These are phyloP conservation scores for Capitella teleta DNA, from an alignment of 1,140 invertebrate genomes.

Conservation along the genomic window DNA sequence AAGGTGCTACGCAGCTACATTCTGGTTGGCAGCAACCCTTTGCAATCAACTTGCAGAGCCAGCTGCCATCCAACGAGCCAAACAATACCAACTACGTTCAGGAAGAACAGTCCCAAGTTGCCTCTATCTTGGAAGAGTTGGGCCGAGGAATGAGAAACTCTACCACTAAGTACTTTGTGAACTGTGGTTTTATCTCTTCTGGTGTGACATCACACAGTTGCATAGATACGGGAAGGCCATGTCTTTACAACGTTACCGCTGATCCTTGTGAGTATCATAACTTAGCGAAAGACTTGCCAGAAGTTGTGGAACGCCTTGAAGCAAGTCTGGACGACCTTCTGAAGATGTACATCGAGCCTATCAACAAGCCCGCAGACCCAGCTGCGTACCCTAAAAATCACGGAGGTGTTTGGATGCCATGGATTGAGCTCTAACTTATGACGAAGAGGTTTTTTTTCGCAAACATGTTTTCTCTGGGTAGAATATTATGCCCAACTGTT, in stretches of 20 bases:
- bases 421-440: too few relatives aligned
- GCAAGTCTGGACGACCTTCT: neutral
- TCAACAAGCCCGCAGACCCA: conserved; percentile 22
- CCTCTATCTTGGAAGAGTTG: neutral
- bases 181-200: conserved; percentile 9
- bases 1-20: conserved; percentile 40
- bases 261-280: conserved; percentile 80
- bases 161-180: neutral
- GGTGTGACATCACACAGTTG: conserved; percentile 50
- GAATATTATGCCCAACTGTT: too few relatives aligned
- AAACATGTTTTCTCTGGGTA: too few relatives aligned
- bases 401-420: conserved; percentile 15
- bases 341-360: neutral
- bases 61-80: too few relatives aligned
- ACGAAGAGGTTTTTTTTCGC: too few relatives aligned
- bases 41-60: too few relatives aligned
- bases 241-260: conserved; percentile 62
- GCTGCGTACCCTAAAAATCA: conserved; percentile 10
- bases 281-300: conserved; percentile 49
- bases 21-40: too few relatives aligned
- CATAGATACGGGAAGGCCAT: conserved; percentile 48
- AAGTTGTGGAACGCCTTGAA: conserved; percentile 17
- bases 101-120: neutral
- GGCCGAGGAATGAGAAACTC: neutral
- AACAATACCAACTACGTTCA: too few relatives aligned